A percentile compares a stretch with the other conserved stretches of the same genome.
Evolutionary conservation across 2,888 invertebrate species (phyloP).

Genomic region (Epinotia brunnichana): DNA sequence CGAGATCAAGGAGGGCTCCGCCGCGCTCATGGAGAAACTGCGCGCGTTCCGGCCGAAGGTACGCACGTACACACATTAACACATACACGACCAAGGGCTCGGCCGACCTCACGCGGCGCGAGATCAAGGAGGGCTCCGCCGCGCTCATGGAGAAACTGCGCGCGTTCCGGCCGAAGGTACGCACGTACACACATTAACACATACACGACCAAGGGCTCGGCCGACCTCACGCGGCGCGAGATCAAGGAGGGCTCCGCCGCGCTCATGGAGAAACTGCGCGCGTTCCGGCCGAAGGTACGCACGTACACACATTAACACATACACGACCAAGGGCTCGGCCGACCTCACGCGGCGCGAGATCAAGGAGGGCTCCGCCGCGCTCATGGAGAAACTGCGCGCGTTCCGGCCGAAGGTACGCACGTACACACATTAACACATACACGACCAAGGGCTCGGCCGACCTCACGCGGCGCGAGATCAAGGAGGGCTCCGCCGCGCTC

Average conservation of each 20-base stretch:
- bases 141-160: constrained; percentile 94
- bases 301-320: background rate
- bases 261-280: constrained; percentile 93
- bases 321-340: constrained; percentile 97
- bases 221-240: constrained; percentile 96
- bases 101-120: constrained; percentile 96
- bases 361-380: constrained; percentile 94
- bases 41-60: constrained; percentile 94
- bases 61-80: background rate
- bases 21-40: constrained; percentile 94
- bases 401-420: constrained; percentile 90
- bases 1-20: constrained; percentile 97
- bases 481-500: constrained; percentile 94
- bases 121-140: constrained; percentile 96
- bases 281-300: constrained; percentile 92
- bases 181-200: background rate
- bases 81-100: constrained; percentile 98
- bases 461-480: constrained; percentile 95
- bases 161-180: constrained; percentile 93
- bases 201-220: constrained; percentile 98
- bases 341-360: constrained; percentile 97
- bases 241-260: constrained; percentile 96
- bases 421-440: too few relatives aligned
- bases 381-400: constrained; percentile 94
- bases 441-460: constrained; percentile 98